Conservation (phyloP, 1,140 invertebrate genomes). For the Batillaria attramentaria region DNA sequence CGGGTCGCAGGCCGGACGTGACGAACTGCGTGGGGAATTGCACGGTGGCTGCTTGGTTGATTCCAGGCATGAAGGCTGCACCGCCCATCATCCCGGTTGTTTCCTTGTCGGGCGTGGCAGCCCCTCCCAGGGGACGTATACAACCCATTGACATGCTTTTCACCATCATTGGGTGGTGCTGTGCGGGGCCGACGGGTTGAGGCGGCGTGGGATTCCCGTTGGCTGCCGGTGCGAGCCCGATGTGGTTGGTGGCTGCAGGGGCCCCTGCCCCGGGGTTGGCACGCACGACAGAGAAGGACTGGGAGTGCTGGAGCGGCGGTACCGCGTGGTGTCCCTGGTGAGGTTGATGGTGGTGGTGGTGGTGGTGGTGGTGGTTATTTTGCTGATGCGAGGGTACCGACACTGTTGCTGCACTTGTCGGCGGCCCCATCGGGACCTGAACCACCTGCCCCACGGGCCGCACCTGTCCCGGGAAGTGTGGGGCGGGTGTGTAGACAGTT, state of each 20-base stretch:
- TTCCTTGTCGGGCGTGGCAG: conserved; percentile 24
- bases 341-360: background rate
- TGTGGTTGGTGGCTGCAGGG: background rate
- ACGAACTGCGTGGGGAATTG: conserved; percentile 25
- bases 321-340: conserved; percentile 17
- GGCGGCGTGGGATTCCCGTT: conserved; percentile 3
- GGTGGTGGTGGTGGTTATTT: background rate
- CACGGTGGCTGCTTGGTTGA: background rate
- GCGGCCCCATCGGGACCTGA: background rate
- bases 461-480: background rate
- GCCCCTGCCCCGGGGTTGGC: background rate
- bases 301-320: conserved; percentile 24
- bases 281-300: conserved; percentile 22
- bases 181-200: background rate
- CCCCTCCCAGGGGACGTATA: background rate
- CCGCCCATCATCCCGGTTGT: background rate
- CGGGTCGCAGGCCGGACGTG: conserved; percentile 11
- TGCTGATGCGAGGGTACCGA: background rate
- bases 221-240: background rate
- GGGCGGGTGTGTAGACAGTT: background rate
- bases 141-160: conserved; percentile 29
- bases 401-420: too few species aligned
- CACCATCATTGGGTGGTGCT: conserved; percentile 12
- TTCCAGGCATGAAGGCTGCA: background rate
- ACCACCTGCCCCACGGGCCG: conserved; percentile 18